phyloP scores from a whole-genome alignment of 1,140 invertebrate species.

The Orussus abietinus region DNA sequence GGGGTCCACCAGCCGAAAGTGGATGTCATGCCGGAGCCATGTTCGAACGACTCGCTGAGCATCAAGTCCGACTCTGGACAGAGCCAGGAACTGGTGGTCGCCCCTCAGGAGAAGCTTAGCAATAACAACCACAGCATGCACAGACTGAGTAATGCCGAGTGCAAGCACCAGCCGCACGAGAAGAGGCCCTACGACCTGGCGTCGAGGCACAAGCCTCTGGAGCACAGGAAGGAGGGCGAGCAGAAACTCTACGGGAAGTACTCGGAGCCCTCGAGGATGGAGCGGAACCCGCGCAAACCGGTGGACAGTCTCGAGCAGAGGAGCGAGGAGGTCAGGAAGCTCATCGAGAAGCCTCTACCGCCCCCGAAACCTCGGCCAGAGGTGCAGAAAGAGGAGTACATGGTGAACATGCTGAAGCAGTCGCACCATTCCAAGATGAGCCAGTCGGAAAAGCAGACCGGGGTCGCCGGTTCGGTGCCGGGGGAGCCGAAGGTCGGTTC shows the following conservation, averaged over 20 bases:
- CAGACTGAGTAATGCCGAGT: conserved; percentile 18
- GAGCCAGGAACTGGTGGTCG: conserved; percentile 19
- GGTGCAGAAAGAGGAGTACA: conserved; percentile 34
- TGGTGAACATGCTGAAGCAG: conserved; percentile 37
- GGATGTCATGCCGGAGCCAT: too few relatives aligned
- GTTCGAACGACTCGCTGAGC: too few relatives aligned
- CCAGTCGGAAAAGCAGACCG: conserved; percentile 25
- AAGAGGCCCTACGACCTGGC: conserved; percentile 31
- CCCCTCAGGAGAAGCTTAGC: conserved; percentile 30
- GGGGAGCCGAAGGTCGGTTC: conserved; percentile 10
- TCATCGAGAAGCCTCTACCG: conserved; percentile 42
- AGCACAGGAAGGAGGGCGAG: conserved; percentile 35
- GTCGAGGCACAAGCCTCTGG: conserved; percentile 29
- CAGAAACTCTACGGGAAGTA: conserved; percentile 38
- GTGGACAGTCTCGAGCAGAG: conserved; percentile 39
- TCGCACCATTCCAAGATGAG: conserved; percentile 38
- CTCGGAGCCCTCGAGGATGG: conserved; percentile 20
- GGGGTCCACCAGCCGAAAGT: too few relatives aligned
- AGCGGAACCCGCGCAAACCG: conserved; percentile 30
- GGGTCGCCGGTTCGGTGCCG: conserved; percentile 11
- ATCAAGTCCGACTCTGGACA: too few relatives aligned
- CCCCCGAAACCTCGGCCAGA: conserved; percentile 35
- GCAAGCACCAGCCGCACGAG: conserved; percentile 26
- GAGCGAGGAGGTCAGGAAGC: conserved; percentile 42
- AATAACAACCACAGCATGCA: conserved; percentile 33